Conservation (phyloP, 2,888 invertebrate genomes). For the Sabatieria punctata region DNA sequence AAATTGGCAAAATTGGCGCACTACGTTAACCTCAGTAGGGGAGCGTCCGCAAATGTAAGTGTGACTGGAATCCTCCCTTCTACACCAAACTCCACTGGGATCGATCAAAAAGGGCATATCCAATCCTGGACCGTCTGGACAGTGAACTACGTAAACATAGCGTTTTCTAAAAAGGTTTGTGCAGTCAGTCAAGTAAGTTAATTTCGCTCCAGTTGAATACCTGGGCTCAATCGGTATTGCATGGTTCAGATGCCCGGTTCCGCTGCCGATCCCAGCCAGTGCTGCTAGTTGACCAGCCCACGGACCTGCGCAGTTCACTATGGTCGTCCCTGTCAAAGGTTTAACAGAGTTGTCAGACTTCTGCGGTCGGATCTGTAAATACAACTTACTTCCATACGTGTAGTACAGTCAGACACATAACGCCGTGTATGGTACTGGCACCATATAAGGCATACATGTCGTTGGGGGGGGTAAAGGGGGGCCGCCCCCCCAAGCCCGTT, state of each 20-base stretch:
- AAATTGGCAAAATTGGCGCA: no score
- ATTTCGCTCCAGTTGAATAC: no score
- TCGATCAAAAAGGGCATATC: conserved; percentile 69
- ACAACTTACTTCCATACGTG: no score
- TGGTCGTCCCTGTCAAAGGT: conserved; percentile 19
- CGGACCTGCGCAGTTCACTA: conserved; percentile 65
- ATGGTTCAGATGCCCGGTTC: conserved; percentile 47
- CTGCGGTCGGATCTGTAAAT: not conserved
- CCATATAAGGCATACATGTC: no score
- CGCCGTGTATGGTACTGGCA: no score
- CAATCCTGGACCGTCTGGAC: conserved; percentile 54
- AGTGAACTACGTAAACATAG: conserved; percentile 57
- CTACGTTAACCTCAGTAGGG: conserved; percentile 43
- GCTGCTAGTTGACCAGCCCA: conserved; percentile 54
- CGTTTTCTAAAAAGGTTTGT: conserved; percentile 55
- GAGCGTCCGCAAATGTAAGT: conserved; percentile 61
- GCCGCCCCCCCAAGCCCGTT: no score
- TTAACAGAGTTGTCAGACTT: conserved; percentile 19
- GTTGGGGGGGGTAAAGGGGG: no score
- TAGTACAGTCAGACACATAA: no score
- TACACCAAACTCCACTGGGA: conserved; percentile 52
- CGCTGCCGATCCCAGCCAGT: conserved; percentile 45
- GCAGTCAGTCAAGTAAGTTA: no score
- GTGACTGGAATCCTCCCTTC: conserved; percentile 63
- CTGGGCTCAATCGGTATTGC: conserved; percentile 72